Base-by-base conservation (phyloP, 2,113 vertebrate genomes). In the Drymodes brunneopygia region DNA sequence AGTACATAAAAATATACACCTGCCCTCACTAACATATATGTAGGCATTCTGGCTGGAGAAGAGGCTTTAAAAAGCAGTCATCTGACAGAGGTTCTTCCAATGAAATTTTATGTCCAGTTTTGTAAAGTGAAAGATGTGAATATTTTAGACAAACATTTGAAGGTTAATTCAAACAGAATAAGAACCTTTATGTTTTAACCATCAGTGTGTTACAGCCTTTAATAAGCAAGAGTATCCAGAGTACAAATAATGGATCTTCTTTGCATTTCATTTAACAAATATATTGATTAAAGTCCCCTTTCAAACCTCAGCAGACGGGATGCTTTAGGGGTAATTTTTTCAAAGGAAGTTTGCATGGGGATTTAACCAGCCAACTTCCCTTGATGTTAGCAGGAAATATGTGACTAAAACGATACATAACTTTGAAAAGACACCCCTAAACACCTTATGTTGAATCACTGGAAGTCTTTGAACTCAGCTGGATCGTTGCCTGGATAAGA, bases 291-390 rank as follows among this genome's bases (percentile, higher is more conserved):
- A 97, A 95, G 84, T 96, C 79, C 79, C 61, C 75, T 94, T 96
- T 88, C 86, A 95, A 96, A 92, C 84, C 82, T 92, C 93, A 87
- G 74, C 94, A 97, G 94, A 96, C 54, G 1, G 71, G 82, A 92
- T 83, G 94, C 94, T 97, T 96, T 94, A 96, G 94, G 96, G 94
- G 75, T 86, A 96, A 86, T 96, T 92, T 94, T 95, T 97, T 97
- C 95, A 97, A 97, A 97, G 94, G 69, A 94, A 80, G 56, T 89
- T 96, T 90, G 25, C 90, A 88, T 64, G 72, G 74, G 42, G 72
- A 92, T 94, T 96, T 94, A 91, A 90, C 96, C 86, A 96, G 50
- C 35, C 56, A 85, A 62, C 86, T 96, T 96, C 81, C 83, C 90
- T 96, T 96, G 93, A 96, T 95, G 91, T 95, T 93, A 86, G 82